phyloP scores from a whole-genome alignment of 1,140 invertebrate genomes.

The Cydia strobilella region DNA sequence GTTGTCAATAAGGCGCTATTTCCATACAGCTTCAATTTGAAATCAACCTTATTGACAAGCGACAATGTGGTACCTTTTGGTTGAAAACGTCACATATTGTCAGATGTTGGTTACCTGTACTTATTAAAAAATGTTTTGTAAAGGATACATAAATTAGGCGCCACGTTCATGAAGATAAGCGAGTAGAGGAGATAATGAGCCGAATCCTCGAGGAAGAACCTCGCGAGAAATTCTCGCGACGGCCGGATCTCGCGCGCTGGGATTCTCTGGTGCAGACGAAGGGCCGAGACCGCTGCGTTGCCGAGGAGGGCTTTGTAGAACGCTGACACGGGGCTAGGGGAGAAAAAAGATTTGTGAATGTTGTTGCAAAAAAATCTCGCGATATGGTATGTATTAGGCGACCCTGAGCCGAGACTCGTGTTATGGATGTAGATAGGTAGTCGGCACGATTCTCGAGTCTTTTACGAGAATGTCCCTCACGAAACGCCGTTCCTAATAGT shows the following conservation, averaged over 20 bases:
- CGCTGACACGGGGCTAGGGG: constrained; percentile 88
- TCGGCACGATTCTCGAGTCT: no score
- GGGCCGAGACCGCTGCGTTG: constrained; percentile 95
- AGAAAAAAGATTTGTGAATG: constrained; percentile 42
- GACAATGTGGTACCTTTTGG: no score
- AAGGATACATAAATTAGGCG: constrained; percentile 94
- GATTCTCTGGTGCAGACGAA: constrained; percentile 95
- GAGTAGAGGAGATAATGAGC: constrained; percentile 98
- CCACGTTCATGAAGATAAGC: constrained; percentile 94
- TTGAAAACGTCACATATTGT: no score
- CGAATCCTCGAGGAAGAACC: constrained; percentile 94
- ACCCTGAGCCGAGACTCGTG: no score
- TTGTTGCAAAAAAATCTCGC: neutral
- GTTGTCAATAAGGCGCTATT: no score
- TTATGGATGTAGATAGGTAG: no score
- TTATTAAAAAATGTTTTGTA: constrained; percentile 42
- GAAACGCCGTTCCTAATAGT: no score
- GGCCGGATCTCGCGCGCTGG: constrained; percentile 86
- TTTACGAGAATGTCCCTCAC: no score
- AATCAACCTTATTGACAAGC: no score
- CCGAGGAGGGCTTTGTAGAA: constrained; percentile 95
- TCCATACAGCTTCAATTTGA: no score
- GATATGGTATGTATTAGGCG: no score
- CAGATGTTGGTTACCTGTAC: no score
- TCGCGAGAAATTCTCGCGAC: constrained; percentile 88